phyloP scores from a whole-genome alignment of 2,797 vertebrate species.

The Peromyscus nudipes region DNA sequence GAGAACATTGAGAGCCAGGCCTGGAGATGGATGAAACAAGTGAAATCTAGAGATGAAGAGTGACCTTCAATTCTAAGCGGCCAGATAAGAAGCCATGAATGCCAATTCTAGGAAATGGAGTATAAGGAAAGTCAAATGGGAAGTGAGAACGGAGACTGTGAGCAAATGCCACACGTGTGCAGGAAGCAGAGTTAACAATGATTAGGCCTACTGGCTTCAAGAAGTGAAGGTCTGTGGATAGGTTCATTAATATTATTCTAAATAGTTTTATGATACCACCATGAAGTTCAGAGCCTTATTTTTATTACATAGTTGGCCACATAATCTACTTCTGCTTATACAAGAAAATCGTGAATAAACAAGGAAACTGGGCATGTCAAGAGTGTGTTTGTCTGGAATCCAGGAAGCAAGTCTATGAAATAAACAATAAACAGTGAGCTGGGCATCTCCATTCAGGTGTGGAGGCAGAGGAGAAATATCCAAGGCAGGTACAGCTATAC shows the following conservation, averaged over 20 bases:
- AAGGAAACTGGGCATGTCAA: not conserved
- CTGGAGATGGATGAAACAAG: not conserved
- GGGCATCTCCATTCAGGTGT: not conserved
- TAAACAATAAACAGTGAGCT: not conserved
- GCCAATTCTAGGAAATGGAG: not conserved
- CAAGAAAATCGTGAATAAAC: slow-evolving; percentile 5
- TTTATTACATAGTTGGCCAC: slow-evolving; percentile 45
- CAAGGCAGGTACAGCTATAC: not conserved
- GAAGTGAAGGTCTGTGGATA: not conserved
- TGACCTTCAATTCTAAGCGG: not conserved
- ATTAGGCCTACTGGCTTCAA: not conserved
- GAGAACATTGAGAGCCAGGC: not conserved
- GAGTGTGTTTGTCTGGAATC: not conserved
- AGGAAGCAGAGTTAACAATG: accelerated
- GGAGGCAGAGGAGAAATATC: not conserved
- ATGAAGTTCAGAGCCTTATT: slow-evolving; percentile 29
- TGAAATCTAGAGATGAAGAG: not conserved
- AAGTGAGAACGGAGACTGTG: not conserved
- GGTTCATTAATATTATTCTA: slow-evolving; percentile 7
- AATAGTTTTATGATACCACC: slow-evolving; percentile 24
- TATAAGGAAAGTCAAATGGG: not conserved
- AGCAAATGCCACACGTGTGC: not conserved
- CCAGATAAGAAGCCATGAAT: not conserved
- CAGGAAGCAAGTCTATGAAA: not conserved
- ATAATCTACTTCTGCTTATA: slow-evolving; percentile 45